Conservation (phyloP, 2,888 invertebrate genomes). For the Drosophila flavopinicola region DNA sequence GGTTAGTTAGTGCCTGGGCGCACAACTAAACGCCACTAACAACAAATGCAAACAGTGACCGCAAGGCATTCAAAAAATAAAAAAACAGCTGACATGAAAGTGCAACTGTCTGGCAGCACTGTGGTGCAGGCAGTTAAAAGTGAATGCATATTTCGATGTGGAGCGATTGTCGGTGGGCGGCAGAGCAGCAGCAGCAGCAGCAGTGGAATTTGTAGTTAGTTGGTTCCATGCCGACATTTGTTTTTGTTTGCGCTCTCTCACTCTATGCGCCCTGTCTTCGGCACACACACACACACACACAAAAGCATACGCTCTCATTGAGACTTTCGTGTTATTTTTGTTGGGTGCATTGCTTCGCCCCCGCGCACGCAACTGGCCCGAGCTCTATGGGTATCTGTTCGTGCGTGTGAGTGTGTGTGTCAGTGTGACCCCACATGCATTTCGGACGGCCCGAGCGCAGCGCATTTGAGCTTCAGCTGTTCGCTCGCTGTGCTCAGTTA, state of each 20-base stretch:
- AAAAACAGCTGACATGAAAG: constrained; percentile 50
- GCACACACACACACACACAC: constrained; percentile 3
- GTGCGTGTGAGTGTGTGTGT: constrained; percentile 16
- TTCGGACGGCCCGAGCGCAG: constrained; percentile 41
- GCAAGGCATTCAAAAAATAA: constrained; percentile 4
- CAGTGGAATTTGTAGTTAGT: constrained; percentile 54
- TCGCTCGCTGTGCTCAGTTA: constrained; percentile 54
- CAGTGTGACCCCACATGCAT: constrained; percentile 56
- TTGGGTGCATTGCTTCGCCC: constrained; percentile 70
- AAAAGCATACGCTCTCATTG: constrained; percentile 53
- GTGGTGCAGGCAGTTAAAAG: constrained; percentile 47
- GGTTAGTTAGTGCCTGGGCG: constrained; percentile 16
- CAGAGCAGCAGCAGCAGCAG: constrained; percentile 9
- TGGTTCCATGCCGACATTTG: constrained; percentile 49
- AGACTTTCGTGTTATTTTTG: constrained; percentile 54
- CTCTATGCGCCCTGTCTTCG: too few relatives aligned
- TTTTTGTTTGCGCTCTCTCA: constrained; percentile 48
- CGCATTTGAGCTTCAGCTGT: constrained; percentile 60
- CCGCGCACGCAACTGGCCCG: constrained; percentile 47
- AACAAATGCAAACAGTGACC: constrained; percentile 29
- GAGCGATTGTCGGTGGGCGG: constrained; percentile 1
- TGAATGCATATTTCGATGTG: constrained; percentile 54
- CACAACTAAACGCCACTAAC: constrained; percentile 24
- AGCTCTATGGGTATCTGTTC: constrained; percentile 17
- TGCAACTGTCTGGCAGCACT: constrained; percentile 67